Evolutionary conservation across 2,113 vertebrate genomes (phyloP), one percentile per base, ranked within the genome.

Genomic region (Brachirus orientalis): DNA sequence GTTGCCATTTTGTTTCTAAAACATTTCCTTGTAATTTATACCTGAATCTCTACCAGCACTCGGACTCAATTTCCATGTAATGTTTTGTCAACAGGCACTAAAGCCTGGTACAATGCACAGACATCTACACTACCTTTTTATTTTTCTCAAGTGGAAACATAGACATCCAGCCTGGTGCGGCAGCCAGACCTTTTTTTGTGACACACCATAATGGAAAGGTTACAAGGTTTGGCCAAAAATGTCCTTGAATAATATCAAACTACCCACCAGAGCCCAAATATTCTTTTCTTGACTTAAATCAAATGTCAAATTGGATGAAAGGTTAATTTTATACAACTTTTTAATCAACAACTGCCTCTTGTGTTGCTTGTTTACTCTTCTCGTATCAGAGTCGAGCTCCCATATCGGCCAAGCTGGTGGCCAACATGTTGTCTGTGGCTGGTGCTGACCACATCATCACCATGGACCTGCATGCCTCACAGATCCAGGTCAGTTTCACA

Each of bases 361-460:
- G 18, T 47, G 18, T 55, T 19, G 16, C n/a, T 43, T 5, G 13
- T 28, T 16, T 0, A 14, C 43, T 77, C 4, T 87, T 47, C 44
- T 62, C 85, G 33, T 70, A 50, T 9, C 83, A 98, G 97, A 98
- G 96, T 48, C 95, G 96, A 35, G 96, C 97, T 17, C 97, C 96
- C 3, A 98, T 98, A 87, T 98, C 97, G 14, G 97, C 97, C 41
- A 98, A 98, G 69, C 95, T 98, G 74, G 97, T 98, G 88, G 97
- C 97, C 48, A 98, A 98, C 78, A 98, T 98, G 97, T 82, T 98
- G 33, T 98, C 96, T 0, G 97, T 98, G 48, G 96, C 97, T 1
- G 96, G 97, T 7, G 97, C 96, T 0, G 96, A 98, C 85, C 97
- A 98, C 88, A 98, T 98, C 83, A 98, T 98, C 91, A 98, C 97